Percentiles rank a stretch among this genome's conserved stretches.
phyloP scores from a whole-genome alignment of 2,888 invertebrate genomes.

The Ceraclea dissimilis region DNA sequence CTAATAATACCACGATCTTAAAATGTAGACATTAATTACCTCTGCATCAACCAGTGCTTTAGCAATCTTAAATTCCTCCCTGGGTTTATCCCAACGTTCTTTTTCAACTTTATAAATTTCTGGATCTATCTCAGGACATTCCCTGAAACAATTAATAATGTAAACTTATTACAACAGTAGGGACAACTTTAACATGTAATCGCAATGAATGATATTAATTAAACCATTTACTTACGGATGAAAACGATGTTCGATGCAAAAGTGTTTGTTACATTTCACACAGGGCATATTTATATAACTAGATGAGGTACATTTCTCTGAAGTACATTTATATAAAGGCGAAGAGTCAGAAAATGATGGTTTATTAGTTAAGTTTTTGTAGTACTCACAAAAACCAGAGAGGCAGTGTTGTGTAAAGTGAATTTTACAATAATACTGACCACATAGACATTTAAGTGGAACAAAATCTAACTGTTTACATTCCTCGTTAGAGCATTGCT shows the following conservation, averaged over 20 bases:
- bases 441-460: constrained; percentile 60
- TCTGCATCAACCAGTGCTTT: constrained; percentile 56
- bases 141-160: constrained; percentile 35
- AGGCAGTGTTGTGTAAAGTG: constrained; percentile 54
- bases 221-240: constrained; percentile 48
- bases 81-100: constrained; percentile 52
- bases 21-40: too few species aligned
- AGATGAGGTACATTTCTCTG: constrained; percentile 50
- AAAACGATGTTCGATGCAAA: constrained; percentile 61
- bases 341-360: constrained; percentile 38
- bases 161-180: constrained; percentile 4
- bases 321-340: constrained; percentile 48
- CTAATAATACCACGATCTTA: too few species aligned
- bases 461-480: constrained; percentile 68
- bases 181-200: not conserved
- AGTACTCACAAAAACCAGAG: constrained; percentile 41
- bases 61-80: constrained; percentile 53
- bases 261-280: constrained; percentile 57
- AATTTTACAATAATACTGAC: constrained; percentile 55
- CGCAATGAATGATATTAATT: not conserved
- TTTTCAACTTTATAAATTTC: constrained; percentile 48
- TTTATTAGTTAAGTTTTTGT: constrained; percentile 38
- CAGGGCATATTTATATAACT: constrained; percentile 60
- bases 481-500: constrained; percentile 50
- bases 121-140: constrained; percentile 50